Conservation (phyloP, 2,888 invertebrate species). For the Cyclophora albipunctata region DNA sequence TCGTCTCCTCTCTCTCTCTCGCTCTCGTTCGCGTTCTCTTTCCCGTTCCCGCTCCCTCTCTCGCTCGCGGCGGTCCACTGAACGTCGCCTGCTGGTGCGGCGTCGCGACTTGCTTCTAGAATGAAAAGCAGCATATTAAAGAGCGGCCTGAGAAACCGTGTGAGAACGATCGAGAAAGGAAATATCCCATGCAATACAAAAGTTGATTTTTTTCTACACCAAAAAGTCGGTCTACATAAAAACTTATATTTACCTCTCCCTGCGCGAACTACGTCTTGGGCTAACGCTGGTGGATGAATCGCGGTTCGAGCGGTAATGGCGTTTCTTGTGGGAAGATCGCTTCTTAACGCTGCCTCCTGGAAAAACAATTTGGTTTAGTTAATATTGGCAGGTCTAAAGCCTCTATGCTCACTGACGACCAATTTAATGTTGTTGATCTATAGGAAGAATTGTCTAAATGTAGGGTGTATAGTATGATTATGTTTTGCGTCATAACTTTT, state of each 20-base stretch:
- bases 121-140: background rate
- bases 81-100: slow-evolving; percentile 61
- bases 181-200: too few relatives aligned
- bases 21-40: slow-evolving; percentile 43
- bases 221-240: too few relatives aligned
- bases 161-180: too few relatives aligned
- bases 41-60: slow-evolving; percentile 58
- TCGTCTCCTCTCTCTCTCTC: slow-evolving; percentile 48
- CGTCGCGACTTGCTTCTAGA: slow-evolving; percentile 60
- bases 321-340: slow-evolving; percentile 88
- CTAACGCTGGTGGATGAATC: slow-evolving; percentile 82
- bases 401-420: too few relatives aligned
- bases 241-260: slow-evolving; percentile 60
- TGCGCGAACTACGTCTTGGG: slow-evolving; percentile 67
- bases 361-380: background rate
- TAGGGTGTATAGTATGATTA: too few relatives aligned
- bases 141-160: too few relatives aligned
- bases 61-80: slow-evolving; percentile 61
- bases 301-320: slow-evolving; percentile 91
- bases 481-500: too few relatives aligned
- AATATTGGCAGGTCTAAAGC: too few relatives aligned
- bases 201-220: too few relatives aligned
- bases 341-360: slow-evolving; percentile 78
- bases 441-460: too few relatives aligned
- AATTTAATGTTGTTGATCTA: too few relatives aligned